Evolutionary conservation across 2,113 vertebrate genomes (phyloP).

Genomic region (Setophaga kirtlandii): DNA sequence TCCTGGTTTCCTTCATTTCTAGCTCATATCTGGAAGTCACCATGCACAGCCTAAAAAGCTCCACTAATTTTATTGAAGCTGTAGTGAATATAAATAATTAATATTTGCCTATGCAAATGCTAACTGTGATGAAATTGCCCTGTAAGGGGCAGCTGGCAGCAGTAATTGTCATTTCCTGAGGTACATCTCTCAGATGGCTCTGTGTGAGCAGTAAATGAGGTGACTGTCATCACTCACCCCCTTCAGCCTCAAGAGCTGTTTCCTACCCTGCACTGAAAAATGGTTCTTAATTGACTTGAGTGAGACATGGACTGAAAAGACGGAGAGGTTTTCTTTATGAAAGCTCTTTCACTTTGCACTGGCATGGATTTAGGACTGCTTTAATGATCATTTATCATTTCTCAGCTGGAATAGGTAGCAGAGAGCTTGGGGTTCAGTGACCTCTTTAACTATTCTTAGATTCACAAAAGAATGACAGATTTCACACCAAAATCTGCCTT

Average conservation of each 20-base stretch:
- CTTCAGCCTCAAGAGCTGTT: not conserved
- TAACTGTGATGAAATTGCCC: not conserved
- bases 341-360: not conserved
- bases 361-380: not conserved
- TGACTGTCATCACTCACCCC: not conserved
- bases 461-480: not conserved
- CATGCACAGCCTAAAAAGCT: not conserved
- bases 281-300: slow-evolving; percentile 13
- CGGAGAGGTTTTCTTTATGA: not conserved
- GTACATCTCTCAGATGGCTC: not conserved
- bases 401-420: not conserved
- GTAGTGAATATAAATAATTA: not conserved
- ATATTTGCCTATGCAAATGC: not conserved
- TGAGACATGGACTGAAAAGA: not conserved
- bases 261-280: not conserved
- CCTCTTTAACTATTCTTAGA: not conserved
- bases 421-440: not conserved
- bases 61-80: not conserved
- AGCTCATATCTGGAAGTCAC: not conserved
- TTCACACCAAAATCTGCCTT: not conserved
- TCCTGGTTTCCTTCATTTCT: not conserved
- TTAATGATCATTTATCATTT: not conserved
- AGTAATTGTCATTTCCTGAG: not conserved
- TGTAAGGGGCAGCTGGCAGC: not conserved
- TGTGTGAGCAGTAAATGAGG: not conserved